Evolutionary conservation across 2,888 invertebrate species (phyloP).

Genomic region (Drosophila pullipes): DNA sequence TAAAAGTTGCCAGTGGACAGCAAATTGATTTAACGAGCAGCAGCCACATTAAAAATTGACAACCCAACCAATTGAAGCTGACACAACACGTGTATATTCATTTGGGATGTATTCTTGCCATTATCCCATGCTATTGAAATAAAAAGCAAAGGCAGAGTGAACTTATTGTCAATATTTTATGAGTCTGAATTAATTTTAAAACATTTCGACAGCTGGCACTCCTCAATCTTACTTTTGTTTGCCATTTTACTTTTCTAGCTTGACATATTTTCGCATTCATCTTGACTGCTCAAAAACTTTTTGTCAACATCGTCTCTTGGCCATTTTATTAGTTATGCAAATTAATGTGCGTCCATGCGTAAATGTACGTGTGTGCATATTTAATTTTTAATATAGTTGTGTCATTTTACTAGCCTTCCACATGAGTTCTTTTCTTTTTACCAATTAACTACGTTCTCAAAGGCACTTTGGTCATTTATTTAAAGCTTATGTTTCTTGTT

Average conservation of each 20-base stretch:
- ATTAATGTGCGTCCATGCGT: conserved; percentile 78
- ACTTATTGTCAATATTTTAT: conserved; percentile 75
- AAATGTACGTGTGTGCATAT: conserved; percentile 68
- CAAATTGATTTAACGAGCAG: conserved; percentile 75
- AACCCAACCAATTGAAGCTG: conserved; percentile 70
- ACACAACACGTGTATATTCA: conserved; percentile 58
- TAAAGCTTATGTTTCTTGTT: background rate
- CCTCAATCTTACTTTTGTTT: conserved; percentile 48
- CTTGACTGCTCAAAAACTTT: conserved; percentile 49
- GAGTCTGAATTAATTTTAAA: conserved; percentile 79
- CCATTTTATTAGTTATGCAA: conserved; percentile 78
- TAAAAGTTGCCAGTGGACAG: conserved; percentile 40
- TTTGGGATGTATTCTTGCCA: conserved; percentile 24
- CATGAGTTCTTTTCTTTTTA: conserved; percentile 2
- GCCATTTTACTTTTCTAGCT: conserved; percentile 68
- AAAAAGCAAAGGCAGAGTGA: conserved; percentile 14
- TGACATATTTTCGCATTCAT: conserved; percentile 70
- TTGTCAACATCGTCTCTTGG: conserved; percentile 19
- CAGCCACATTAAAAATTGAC: conserved; percentile 80
- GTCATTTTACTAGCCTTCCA: background rate
- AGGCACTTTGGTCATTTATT: conserved; percentile 4
- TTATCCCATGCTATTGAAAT: conserved; percentile 24
- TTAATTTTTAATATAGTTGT: conserved; percentile 53
- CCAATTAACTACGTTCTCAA: conserved; percentile 8
- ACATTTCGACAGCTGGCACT: conserved; percentile 72